Conservation (phyloP, 2,797 vertebrate genomes). For the Peromyscus attwateri region DNA sequence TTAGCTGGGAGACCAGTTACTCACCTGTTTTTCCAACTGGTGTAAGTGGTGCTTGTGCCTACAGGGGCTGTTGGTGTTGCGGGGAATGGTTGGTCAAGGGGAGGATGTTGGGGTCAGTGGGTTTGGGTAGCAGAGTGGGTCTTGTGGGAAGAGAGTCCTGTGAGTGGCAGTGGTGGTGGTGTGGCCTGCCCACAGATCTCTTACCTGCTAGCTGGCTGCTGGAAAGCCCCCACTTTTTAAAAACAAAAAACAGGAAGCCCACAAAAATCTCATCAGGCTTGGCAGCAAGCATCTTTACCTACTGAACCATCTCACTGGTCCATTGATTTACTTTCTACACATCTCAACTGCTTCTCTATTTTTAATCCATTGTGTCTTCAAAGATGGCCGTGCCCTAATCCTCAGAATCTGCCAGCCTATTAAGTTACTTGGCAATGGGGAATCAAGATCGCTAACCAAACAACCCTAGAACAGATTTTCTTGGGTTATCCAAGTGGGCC, state of each 20-base stretch:
- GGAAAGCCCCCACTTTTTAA: background rate
- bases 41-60: too few species aligned
- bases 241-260: background rate
- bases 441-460: background rate
- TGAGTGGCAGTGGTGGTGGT: too few species aligned
- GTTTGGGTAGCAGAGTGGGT: too few species aligned
- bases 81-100: too few species aligned
- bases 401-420: background rate
- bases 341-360: slow-evolving; percentile 12
- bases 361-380: slow-evolving; percentile 13
- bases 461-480: background rate
- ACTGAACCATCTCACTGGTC: background rate
- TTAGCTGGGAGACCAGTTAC: too few species aligned
- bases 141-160: too few species aligned
- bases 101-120: too few species aligned
- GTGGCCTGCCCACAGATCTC: too few species aligned
- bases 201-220: too few species aligned
- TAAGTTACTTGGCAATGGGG: background rate
- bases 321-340: background rate
- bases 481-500: background rate
- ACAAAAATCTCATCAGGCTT: background rate
- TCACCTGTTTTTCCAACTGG: too few species aligned
- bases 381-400: background rate
- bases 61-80: too few species aligned
- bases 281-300: background rate